Percentiles rank a stretch among this genome's conserved stretches.
phyloP scores from a whole-genome alignment of 1,140 invertebrate genomes.

The Amphibalanus amphitrite region DNA sequence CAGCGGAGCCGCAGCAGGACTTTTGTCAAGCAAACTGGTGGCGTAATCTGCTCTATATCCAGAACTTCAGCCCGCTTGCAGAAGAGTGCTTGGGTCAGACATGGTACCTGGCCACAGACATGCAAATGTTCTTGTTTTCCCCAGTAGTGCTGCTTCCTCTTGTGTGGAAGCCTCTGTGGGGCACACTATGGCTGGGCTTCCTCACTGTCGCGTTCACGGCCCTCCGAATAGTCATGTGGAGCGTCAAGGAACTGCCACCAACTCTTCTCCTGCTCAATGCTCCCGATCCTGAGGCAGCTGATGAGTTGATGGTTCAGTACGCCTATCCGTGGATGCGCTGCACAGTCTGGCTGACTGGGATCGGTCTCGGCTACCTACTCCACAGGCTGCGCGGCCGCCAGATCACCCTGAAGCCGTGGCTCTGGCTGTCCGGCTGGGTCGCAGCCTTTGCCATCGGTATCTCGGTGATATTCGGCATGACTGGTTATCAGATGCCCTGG shows the following conservation, averaged over 20 bases:
- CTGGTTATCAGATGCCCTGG: slow-evolving; percentile 5
- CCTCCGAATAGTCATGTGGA: neutral
- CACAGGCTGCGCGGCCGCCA: neutral
- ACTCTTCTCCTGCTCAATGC: neutral
- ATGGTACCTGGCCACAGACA: neutral
- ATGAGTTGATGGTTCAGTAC: neutral
- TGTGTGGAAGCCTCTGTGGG: neutral
- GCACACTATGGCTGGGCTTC: neutral
- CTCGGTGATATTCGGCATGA: slow-evolving; percentile 14
- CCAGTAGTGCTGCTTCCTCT: neutral
- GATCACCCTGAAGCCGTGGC: neutral
- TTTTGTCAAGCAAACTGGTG: neutral
- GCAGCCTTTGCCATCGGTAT: slow-evolving; percentile 5
- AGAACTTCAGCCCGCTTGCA: neutral
- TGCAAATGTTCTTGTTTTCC: neutral
- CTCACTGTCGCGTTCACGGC: neutral
- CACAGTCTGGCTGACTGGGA: slow-evolving; percentile 7
- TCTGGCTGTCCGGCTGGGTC: slow-evolving; percentile 10
- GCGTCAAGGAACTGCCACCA: neutral
- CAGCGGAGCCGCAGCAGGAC: neutral
- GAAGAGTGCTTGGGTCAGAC: neutral
- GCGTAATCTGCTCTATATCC: neutral
- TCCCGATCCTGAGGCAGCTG: neutral
- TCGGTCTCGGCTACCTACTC: slow-evolving; percentile 8
- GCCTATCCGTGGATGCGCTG: slow-evolving; percentile 8